These are phyloP conservation scores for Xiphophorus couchianus DNA, from an alignment of 2,113 vertebrate species.

Conservation along the genomic window DNA sequence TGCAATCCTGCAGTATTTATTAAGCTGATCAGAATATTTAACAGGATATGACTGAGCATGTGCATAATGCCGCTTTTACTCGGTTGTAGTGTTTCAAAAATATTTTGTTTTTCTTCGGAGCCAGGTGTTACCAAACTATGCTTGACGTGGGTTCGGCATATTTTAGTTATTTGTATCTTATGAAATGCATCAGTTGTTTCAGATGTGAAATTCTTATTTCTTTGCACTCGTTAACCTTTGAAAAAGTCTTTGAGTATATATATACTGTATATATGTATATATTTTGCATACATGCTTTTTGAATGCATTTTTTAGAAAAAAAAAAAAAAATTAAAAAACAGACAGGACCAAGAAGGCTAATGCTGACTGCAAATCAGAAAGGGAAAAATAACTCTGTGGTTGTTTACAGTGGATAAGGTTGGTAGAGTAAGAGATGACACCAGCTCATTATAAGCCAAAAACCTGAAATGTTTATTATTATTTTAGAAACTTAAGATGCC, in stretches of 20 bases:
- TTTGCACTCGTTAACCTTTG: slow-evolving; percentile 30
- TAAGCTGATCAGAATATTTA: background rate
- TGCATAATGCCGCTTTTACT: background rate
- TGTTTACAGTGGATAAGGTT: background rate
- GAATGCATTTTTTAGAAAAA: background rate
- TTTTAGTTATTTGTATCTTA: background rate
- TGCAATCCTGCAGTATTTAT: background rate
- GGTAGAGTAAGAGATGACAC: background rate
- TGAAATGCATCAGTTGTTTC: background rate
- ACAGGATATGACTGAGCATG: background rate
- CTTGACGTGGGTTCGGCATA: background rate
- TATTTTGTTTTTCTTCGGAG: background rate
- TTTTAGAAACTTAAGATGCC: slow-evolving; percentile 33
- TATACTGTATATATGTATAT: slow-evolving; percentile 8
- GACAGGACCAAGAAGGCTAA: slow-evolving; percentile 32
- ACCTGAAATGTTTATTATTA: slow-evolving; percentile 32
- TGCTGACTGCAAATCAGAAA: slow-evolving; percentile 20
- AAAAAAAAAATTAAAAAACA: background rate
- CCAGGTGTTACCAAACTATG: background rate
- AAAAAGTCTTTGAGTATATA: slow-evolving; percentile 9
- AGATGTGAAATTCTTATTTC: slow-evolving; percentile 15
- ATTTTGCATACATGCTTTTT: slow-evolving; percentile 30
- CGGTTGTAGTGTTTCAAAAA: background rate
- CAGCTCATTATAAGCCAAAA: background rate
- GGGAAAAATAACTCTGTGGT: background rate